Evolutionary conservation across 2,797 vertebrate species (phyloP), one percentile per base, ranked within the genome.

Genomic region (Taeniopygia guttata): DNA sequence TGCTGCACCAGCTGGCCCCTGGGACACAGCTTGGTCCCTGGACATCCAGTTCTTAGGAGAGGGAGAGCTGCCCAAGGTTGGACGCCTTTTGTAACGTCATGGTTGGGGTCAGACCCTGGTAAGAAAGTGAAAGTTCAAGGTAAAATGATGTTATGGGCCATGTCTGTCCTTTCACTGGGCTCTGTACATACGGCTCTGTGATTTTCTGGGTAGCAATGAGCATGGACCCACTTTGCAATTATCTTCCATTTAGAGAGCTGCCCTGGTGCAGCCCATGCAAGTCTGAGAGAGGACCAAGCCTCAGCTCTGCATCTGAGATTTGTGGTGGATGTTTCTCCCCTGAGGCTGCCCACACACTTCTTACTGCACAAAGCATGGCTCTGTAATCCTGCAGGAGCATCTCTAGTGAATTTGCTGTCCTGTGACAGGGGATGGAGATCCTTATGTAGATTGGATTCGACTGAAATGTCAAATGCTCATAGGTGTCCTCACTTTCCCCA

Each of bases 391-490:
- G 0, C 45, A 74, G 70, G 68, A 78, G 13, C 19, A 40, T 29
- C 74, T 87, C 45, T 22, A 46, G 67, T 54, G 78, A 90, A 89
- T 79, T 70, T 17, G 26, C 21, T 76, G 74, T 34, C 45, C 29
- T 49, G 60, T 77, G 59, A 87, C 55, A 80, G 42, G 21, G 58
- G 5, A 42, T 32, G 60, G 80, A 56, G 42, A 1, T 69, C 59
- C 20, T 81, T 76, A 40, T 8, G 32, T 36, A 87, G 43, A 93
- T 32, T 52, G 80, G 42, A 76, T 74, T 82, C 13, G 77, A 87
- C 80, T 64, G 70, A 94, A 95, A 95, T 90, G 90, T 84, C 90
- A 93, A 32, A 55, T 34, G 45, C 10, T 78, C 52, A 36, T 30
- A 83, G 13, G 16, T 23, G 56, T 45, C 75, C n/a, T 91, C 1